Evolutionary conservation across 2,797 vertebrate species (phyloP), one percentile per base, ranked within the genome.

Genomic region (Acrossocheilus wenchowensis): DNA sequence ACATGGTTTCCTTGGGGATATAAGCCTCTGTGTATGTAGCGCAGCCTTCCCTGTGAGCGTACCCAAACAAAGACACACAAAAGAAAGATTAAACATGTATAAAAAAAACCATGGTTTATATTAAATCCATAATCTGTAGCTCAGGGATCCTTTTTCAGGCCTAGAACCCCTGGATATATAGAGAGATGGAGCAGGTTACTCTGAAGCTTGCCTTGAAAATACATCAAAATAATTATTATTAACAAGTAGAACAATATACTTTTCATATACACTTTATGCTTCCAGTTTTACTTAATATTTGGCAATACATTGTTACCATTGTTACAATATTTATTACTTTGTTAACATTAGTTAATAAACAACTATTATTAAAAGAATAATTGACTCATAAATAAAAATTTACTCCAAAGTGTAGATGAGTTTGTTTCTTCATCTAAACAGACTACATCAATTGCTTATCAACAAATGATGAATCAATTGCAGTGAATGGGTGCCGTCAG

Each of bases 1-100:
- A 83, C 86, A 85, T 19, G 17, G 12, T 26, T 36, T 87, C 86
- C 43, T 48, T 68, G 64, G 86, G 66, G 81, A 68, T n/a, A 72
- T 36, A 60, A 66, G 43, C 45, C 73, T n/a, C 19, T 36, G 75
- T 82, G 62, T 23, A 50, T 78, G 43, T 23, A 26, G 10, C 34
- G 19, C 12, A n/a, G 8, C 9, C n/a, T 82, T 78, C n/a, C 30
- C 26, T 52, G 48, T 41, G 21, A 39, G 62, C 1, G 0, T 1
- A 52, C 19, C 45, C 36, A 52, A 66, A 45, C n/a, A 48, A 30
- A 77, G 23, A 68, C 15, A 52, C 19, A 39, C 19, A 36, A 60
- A 45, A 45, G 4, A 81, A n/a, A 50, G n/a, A 34, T 75, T 64
- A 26, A 62, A 5, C 4, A 4, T 74, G 12, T 21, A 19, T 64